Conservation (phyloP, 2,888 invertebrate genomes). For the Ectemnius lituratus region DNA sequence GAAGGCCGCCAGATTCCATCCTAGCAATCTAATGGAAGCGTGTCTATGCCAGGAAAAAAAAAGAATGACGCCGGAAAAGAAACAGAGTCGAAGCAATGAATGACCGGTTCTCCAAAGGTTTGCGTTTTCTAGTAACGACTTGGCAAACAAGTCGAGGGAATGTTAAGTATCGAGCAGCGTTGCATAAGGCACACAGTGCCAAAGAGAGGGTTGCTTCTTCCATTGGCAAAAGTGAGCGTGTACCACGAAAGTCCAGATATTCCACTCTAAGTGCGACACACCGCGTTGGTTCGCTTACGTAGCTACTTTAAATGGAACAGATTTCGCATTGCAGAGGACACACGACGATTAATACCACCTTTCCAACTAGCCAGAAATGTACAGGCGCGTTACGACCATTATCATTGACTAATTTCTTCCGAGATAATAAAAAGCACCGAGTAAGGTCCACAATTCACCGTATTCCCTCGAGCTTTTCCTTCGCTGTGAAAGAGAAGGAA, state of each 20-base stretch:
- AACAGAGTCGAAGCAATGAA: background rate
- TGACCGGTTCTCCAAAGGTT: background rate
- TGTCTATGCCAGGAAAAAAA: background rate
- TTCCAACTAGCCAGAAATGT: too few relatives aligned
- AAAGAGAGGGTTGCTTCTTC: background rate
- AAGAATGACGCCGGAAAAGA: background rate
- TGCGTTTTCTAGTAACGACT: slow-evolving; percentile 37
- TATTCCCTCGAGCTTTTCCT: slow-evolving; percentile 3
- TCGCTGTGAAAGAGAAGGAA: slow-evolving; percentile 20
- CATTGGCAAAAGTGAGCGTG: slow-evolving; percentile 9
- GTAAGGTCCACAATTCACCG: slow-evolving; percentile 26
- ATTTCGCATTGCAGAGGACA: slow-evolving; percentile 58
- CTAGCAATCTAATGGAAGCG: background rate
- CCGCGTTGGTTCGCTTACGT: slow-evolving; percentile 35
- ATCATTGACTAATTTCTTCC: too few relatives aligned
- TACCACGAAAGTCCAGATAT: slow-evolving; percentile 28
- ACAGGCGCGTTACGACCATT: too few relatives aligned
- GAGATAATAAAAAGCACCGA: too few relatives aligned
- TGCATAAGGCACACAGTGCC: background rate
- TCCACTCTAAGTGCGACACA: slow-evolving; percentile 38
- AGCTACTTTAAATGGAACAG: slow-evolving; percentile 45
- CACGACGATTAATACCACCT: too few relatives aligned
- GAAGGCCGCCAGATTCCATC: too few relatives aligned
- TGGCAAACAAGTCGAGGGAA: slow-evolving; percentile 51
- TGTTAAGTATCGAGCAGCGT: slow-evolving; percentile 52